phyloP scores from a whole-genome alignment of 2,113 vertebrate genomes.

The Nesogale talazaci region DNA sequence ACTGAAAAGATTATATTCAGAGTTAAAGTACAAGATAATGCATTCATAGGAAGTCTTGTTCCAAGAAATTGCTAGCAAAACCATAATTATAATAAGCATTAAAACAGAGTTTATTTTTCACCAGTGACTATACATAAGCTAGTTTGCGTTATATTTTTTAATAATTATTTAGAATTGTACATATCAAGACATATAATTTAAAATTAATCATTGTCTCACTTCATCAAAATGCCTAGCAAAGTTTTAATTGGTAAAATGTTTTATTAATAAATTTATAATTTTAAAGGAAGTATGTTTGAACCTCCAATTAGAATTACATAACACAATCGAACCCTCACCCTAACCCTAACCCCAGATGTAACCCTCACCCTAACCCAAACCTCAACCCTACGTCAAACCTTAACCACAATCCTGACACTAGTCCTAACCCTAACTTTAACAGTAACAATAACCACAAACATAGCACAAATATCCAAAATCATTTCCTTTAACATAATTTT shows the following conservation, averaged over 20 bases:
- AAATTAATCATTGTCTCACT: neutral
- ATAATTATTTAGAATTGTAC: neutral
- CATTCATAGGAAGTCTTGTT: neutral
- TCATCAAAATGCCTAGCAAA: neutral
- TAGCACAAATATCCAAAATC: neutral
- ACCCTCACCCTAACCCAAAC: too few species aligned
- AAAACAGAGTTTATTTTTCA: neutral
- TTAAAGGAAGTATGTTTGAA: neutral
- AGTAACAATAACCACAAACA: too few species aligned
- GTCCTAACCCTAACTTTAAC: too few species aligned
- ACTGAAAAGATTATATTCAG: constrained; percentile 59
- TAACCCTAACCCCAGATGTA: too few species aligned
- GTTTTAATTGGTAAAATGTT: neutral
- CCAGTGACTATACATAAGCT: neutral
- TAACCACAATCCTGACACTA: too few species aligned
- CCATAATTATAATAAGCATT: constrained; percentile 40
- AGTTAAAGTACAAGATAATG: constrained; percentile 9
- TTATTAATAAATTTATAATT: neutral
- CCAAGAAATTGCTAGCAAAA: constrained; percentile 34
- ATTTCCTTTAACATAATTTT: neutral
- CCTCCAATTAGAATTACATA: neutral
- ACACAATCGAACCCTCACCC: too few species aligned
- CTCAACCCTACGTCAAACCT: too few species aligned
- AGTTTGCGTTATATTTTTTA: neutral
- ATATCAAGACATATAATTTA: neutral